Evolutionary conservation across 2,797 vertebrate genomes (phyloP).

Genomic region (Australoheros facetus): DNA sequence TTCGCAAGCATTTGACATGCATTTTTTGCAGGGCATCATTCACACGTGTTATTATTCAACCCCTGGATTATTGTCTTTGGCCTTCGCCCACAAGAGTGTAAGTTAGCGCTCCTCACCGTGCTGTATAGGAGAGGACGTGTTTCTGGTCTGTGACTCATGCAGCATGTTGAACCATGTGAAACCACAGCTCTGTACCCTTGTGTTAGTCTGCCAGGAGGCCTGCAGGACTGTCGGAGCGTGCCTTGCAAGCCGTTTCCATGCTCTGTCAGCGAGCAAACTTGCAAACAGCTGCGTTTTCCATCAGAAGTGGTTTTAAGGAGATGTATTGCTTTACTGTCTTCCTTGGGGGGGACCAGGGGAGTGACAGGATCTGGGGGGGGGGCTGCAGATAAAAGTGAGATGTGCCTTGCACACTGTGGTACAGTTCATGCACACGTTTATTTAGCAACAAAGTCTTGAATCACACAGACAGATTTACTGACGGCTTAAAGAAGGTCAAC

Average conservation of each 20-base stretch:
- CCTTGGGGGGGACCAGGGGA: too few species aligned
- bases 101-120: conserved; percentile 39
- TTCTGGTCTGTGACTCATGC: conserved; percentile 65
- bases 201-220: conserved; percentile 60
- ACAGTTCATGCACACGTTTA: conserved; percentile 51
- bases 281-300: conserved; percentile 90
- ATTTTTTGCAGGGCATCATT: conserved; percentile 6
- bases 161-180: conserved; percentile 63
- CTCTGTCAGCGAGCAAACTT: conserved; percentile 83
- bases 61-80: conserved; percentile 41
- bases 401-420: conserved; percentile 76
- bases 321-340: conserved; percentile 13
- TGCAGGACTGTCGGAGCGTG: conserved; percentile 68
- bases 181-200: conserved; percentile 57
- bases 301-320: conserved; percentile 86
- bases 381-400: conserved; percentile 73
- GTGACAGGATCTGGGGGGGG: background rate
- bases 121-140: conserved; percentile 43
- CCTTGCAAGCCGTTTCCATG: conserved; percentile 68
- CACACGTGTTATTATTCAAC: conserved; percentile 16
- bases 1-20: background rate
- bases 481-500: conserved; percentile 13
- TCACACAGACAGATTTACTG: conserved; percentile 32
- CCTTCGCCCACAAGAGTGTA: conserved; percentile 23
- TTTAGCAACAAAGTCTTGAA: conserved; percentile 38